Conservation (phyloP, 2,113 vertebrate genomes). For the Propithecus coquereli region DNA sequence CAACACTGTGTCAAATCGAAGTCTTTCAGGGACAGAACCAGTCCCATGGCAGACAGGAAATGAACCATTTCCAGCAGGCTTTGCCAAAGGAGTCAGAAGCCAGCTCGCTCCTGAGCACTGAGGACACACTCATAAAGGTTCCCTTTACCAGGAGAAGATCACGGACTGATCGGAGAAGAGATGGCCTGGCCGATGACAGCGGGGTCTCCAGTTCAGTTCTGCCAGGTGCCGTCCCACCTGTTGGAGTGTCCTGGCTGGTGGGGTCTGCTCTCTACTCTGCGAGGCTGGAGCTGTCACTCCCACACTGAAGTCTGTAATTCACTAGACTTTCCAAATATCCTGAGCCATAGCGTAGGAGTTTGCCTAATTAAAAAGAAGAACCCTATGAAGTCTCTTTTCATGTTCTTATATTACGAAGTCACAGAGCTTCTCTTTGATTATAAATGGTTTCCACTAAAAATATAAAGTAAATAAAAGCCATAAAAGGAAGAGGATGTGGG, state of each 20-base stretch:
- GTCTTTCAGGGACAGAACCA: not conserved
- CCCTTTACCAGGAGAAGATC: not conserved
- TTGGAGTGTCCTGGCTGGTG: too few species aligned
- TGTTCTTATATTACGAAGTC: not conserved
- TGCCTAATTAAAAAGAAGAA: not conserved
- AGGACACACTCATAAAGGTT: not conserved
- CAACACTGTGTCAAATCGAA: not conserved
- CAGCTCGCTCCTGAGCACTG: not conserved
- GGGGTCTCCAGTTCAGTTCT: too few species aligned
- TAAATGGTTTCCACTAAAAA: not conserved
- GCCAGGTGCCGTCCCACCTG: accelerated
- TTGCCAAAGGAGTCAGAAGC: not conserved
- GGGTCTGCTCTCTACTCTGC: too few species aligned
- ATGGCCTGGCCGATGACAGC: not conserved
- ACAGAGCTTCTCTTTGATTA: not conserved
- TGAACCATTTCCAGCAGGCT: not conserved
- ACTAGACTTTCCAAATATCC: not conserved
- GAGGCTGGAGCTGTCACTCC: not conserved
- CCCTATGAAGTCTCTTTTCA: not conserved
- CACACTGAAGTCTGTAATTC: not conserved
- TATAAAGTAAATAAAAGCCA: not conserved
- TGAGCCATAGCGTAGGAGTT: not conserved
- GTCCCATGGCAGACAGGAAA: not conserved
- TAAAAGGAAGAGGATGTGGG: not conserved
- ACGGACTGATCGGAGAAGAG: not conserved